phyloP scores from a whole-genome alignment of 2,797 vertebrate genomes.

The Silurus aristotelis region DNA sequence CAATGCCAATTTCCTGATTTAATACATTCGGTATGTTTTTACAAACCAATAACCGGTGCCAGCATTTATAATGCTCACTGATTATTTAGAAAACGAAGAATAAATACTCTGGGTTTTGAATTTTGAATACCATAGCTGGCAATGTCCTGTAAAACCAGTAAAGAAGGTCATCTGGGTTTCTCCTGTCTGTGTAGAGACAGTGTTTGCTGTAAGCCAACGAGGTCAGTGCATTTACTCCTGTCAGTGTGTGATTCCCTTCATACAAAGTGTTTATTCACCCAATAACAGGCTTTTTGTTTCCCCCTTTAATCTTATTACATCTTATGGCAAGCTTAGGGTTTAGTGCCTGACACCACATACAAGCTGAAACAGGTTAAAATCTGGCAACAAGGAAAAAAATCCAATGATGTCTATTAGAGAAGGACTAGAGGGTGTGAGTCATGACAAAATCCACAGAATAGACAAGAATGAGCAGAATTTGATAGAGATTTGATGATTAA shows the following conservation, averaged over 20 bases:
- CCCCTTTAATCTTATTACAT: slow-evolving; percentile 16
- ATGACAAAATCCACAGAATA: not conserved
- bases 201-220: slow-evolving; percentile 8
- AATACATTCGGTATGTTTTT: not conserved
- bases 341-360: not conserved
- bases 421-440: not conserved
- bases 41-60: not conserved
- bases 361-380: slow-evolving; percentile 16
- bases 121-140: not conserved
- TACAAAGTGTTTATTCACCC: slow-evolving; percentile 22
- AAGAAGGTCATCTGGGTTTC: slow-evolving; percentile 6
- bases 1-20: not conserved
- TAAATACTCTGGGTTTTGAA: not conserved
- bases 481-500: not conserved
- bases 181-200: not conserved
- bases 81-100: not conserved
- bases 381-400: not conserved
- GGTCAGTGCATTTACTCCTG: slow-evolving; percentile 16
- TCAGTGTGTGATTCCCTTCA: slow-evolving; percentile 4
- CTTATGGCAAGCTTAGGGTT: slow-evolving; percentile 26
- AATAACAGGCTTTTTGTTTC: slow-evolving; percentile 13
- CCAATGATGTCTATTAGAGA: not conserved
- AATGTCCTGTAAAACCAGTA: not conserved
- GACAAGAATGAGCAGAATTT: not conserved
- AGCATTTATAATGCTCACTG: not conserved